A percentile compares a stretch with the other conserved stretches of the same genome.
These are phyloP conservation scores for Anser cygnoides DNA, from an alignment of 2,113 vertebrate species.

Conservation along the genomic window DNA sequence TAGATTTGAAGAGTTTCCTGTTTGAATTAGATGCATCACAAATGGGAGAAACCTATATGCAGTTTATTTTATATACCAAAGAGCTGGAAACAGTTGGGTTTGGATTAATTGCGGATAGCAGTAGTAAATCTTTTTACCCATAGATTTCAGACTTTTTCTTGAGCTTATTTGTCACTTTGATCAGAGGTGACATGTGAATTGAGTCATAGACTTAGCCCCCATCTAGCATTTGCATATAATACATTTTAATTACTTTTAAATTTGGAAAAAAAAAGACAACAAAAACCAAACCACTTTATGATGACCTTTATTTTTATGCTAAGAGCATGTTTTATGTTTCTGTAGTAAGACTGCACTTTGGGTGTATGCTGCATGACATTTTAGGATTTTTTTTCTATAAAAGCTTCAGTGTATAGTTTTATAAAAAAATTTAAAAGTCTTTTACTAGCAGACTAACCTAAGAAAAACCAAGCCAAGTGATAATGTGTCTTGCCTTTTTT, in stretches of 20 bases:
- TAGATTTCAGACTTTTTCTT: not conserved
- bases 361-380: not conserved
- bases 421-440: not conserved
- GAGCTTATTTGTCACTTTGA: not conserved
- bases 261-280: not conserved
- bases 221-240: conserved; percentile 34
- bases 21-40: not conserved
- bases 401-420: not conserved
- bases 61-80: not conserved
- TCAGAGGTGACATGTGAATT: conserved; percentile 36
- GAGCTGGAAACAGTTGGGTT: not conserved
- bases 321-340: not conserved
- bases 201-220: conserved; percentile 20
- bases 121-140: not conserved
- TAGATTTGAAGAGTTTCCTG: not conserved
- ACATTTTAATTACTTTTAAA: conserved; percentile 43
- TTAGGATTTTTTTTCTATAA: not conserved
- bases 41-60: not conserved
- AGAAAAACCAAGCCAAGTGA: not conserved
- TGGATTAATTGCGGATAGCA: conserved; percentile 17
- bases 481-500: not conserved
- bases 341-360: not conserved
- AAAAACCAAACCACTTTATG: not conserved
- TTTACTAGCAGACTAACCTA: not conserved
- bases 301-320: conserved; percentile 26